Conservation (phyloP, 1,140 invertebrate species). For the Plectrocnemia conspersa region DNA sequence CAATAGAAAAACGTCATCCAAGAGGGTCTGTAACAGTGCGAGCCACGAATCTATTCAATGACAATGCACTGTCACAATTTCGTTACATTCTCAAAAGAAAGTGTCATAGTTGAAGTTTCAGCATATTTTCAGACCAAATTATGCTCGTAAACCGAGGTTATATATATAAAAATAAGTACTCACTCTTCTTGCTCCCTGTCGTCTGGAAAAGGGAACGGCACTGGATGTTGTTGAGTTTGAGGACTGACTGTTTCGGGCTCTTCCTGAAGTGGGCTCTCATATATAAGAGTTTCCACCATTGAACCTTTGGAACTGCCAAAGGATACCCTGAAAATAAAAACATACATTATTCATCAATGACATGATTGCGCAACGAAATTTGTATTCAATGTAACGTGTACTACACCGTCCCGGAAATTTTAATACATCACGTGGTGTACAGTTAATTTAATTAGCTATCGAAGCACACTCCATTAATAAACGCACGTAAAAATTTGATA, state of each 20-base stretch:
- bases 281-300: constrained; percentile 91
- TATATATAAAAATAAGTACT: constrained; percentile 40
- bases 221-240: constrained; percentile 41
- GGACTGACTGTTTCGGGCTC: constrained; percentile 54
- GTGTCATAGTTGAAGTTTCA: no score
- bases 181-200: constrained; percentile 53
- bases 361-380: neutral
- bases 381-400: neutral
- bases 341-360: constrained; percentile 3
- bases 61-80: no score
- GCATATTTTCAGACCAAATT: neutral
- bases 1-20: no score
- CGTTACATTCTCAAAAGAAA: no score
- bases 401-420: neutral
- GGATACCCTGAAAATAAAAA: constrained; percentile 67
- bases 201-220: constrained; percentile 46
- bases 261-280: constrained; percentile 73
- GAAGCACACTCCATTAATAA: no score
- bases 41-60: no score
- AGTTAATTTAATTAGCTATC: neutral
- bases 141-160: neutral
- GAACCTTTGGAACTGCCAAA: constrained; percentile 90
- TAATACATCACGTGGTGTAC: neutral
- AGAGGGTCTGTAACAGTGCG: no score
- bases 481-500: no score